Percentiles rank a stretch among this genome's conserved stretches.
These are phyloP conservation scores for Brachyalestes nurse DNA, from an alignment of 2,797 vertebrate genomes.

Conservation along the genomic window DNA sequence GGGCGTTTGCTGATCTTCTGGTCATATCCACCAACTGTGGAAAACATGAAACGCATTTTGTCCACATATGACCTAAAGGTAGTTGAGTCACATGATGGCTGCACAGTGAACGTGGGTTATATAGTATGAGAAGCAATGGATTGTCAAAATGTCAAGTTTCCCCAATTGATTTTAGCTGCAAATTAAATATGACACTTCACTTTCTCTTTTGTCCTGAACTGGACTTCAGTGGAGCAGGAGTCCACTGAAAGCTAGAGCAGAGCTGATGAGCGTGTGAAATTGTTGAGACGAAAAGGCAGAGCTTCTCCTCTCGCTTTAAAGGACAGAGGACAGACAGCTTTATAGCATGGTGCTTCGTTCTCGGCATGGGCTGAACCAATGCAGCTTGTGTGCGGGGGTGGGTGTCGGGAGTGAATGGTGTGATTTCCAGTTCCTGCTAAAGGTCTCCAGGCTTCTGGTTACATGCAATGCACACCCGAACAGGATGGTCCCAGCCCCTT, in stretches of 20 bases:
- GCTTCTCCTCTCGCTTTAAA: conserved; percentile 40
- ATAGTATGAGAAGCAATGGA: conserved; percentile 33
- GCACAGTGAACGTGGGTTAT: conserved; percentile 6
- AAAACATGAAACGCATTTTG: neutral
- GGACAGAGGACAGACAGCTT: conserved; percentile 34
- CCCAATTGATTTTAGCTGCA: conserved; percentile 19
- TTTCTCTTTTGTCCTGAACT: neutral
- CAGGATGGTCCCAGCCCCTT: conserved; percentile 96
- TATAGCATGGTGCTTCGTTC: conserved; percentile 2
- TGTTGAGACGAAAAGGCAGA: conserved; percentile 21
- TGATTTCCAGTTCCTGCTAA: conserved; percentile 77
- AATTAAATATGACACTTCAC: conserved; percentile 31
- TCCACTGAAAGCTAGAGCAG: conserved; percentile 14
- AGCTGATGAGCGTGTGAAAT: conserved; percentile 7
- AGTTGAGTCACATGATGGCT: neutral
- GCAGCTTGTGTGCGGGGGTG: conserved; percentile 29
- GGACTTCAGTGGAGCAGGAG: conserved; percentile 4
- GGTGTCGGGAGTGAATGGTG: conserved; percentile 4
- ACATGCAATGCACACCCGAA: conserved; percentile 92
- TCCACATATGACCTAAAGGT: neutral
- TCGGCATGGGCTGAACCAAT: conserved; percentile 30
- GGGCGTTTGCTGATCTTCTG: neutral
- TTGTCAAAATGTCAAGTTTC: conserved; percentile 36
- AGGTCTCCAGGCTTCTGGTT: conserved; percentile 95
- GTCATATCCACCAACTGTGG: neutral